Evolutionary conservation across 2,888 invertebrate genomes (phyloP), one percentile per base, ranked within the genome.

Genomic region (Eristalis pertinax): DNA sequence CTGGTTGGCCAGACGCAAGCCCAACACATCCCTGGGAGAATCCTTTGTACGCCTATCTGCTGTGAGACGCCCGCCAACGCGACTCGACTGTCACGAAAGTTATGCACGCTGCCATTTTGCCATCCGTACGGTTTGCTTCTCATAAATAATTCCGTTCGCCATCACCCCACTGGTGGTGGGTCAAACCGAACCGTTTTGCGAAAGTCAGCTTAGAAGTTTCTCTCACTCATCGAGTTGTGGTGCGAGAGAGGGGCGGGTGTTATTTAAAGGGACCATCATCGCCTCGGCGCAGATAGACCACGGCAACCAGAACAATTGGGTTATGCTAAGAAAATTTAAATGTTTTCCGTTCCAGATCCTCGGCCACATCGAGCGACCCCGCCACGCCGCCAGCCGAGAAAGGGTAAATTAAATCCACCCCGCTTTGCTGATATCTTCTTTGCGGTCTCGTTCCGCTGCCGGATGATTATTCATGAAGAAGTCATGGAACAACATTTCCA

Each of bases 311-410:
- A 81, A 81, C 81, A 70, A 82, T 75, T 75, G 75, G 75, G 64
- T 82, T 70, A 75, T 75, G 75, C 69, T 60, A 65, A 58, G 75
- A 65, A 82, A 82, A 81, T 81, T 81, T 81, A 69, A 81, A 82
- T 82, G 75, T 43, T 70, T 82, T 76, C 81, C 75, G 70, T 65
- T 58, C 75, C 43, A 65, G 70, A 75, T 75, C 32, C 35, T 19
- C 50, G n/a, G 29, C 64, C 64, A 13, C 35, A 38, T 35, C 35
- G 19, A 50, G 38, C 11, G 11, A 11, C 8, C 11, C 2, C 35
- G 2, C 29, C 29, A 29, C 29, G 29, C 29, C 29, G 29, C 10
- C 10, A 11, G 11, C 10, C 35, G 35, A 35, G 35, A 35, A 35
- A 10, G 50, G 50, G 50, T 50, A 19, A 50, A 50, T 50, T 50